A percentile compares a stretch with the other conserved stretches of the same genome.
These are phyloP conservation scores for Campoplex nolae DNA, from an alignment of 2,888 invertebrate species.

Conservation along the genomic window DNA sequence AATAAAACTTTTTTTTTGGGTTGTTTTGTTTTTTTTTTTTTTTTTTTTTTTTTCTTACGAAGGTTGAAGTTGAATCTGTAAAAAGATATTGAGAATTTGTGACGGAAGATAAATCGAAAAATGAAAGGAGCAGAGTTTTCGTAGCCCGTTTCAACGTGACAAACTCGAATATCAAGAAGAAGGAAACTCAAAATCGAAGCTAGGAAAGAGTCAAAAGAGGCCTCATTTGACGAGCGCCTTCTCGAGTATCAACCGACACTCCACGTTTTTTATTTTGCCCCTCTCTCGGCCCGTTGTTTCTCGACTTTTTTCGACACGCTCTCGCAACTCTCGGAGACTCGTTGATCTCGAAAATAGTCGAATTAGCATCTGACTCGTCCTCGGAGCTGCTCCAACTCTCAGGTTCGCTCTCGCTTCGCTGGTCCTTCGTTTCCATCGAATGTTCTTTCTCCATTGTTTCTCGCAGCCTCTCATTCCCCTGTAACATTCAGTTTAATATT, in stretches of 20 bases:
- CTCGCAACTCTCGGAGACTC: constrained; percentile 43
- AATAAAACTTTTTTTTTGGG: background rate
- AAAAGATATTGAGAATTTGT: background rate
- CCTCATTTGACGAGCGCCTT: constrained; percentile 77
- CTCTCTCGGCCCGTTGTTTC: constrained; percentile 56
- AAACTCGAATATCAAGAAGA: background rate
- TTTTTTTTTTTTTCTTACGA: background rate
- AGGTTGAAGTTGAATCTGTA: background rate
- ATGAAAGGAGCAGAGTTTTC: background rate
- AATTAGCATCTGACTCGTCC: constrained; percentile 57
- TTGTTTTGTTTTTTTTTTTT: background rate
- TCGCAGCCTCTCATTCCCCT: constrained; percentile 40
- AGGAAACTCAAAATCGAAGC: constrained; percentile 23
- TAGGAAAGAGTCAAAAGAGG: constrained; percentile 78
- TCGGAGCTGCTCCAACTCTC: constrained; percentile 80
- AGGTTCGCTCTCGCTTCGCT: constrained; percentile 71
- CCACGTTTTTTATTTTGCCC: constrained; percentile 48
- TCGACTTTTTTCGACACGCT: constrained; percentile 59
- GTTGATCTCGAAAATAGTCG: constrained; percentile 14
- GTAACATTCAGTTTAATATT: constrained; percentile 23
- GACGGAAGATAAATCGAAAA: background rate
- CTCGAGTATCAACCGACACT: constrained; percentile 73
- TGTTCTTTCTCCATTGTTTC: constrained; percentile 17
- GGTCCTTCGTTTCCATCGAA: constrained; percentile 47
- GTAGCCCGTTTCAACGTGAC: background rate